Percentiles rank a stretch among this genome's conserved stretches.
These are phyloP conservation scores for Anoplius nigerrimus DNA, from an alignment of 2,888 invertebrate species.

Conservation along the genomic window DNA sequence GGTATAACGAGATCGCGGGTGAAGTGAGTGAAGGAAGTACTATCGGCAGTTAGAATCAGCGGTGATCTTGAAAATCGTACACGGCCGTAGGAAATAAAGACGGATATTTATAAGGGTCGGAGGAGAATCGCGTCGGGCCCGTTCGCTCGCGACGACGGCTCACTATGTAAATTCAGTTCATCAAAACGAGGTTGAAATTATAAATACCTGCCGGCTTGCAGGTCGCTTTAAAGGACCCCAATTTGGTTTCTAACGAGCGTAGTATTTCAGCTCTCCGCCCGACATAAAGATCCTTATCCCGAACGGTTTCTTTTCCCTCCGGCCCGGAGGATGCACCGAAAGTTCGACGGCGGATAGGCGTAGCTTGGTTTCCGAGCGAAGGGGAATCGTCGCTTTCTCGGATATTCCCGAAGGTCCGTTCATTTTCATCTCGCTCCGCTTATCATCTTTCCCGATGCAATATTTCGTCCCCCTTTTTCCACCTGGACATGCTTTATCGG, in stretches of 20 bases:
- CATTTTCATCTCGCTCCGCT: neutral
- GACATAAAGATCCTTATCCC: conserved; percentile 63
- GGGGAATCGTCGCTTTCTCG: neutral
- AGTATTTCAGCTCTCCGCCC: conserved; percentile 66
- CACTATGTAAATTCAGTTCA: conserved; percentile 67
- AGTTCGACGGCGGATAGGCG: conserved; percentile 34
- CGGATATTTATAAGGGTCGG: conserved; percentile 43
- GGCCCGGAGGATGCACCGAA: conserved; percentile 27
- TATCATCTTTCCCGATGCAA: neutral
- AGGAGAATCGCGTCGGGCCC: conserved; percentile 10
- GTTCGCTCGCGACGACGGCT: conserved; percentile 31
- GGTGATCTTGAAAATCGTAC: neutral
- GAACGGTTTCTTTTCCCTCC: conserved; percentile 48
- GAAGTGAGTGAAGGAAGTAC: too few relatives aligned
- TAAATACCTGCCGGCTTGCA: conserved; percentile 59
- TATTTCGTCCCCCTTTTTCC: neutral
- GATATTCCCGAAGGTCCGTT: neutral
- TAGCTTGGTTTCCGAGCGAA: neutral
- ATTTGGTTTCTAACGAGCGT: conserved; percentile 72
- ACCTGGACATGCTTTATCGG: neutral
- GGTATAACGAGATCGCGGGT: too few relatives aligned
- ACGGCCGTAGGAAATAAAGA: conserved; percentile 51
- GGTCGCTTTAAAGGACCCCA: conserved; percentile 63
- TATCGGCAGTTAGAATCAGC: too few relatives aligned
- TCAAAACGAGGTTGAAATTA: conserved; percentile 62